Evolutionary conservation across 2,113 vertebrate genomes (phyloP), one percentile per base, ranked within the genome.

Genomic region (Amazona guildingii): DNA sequence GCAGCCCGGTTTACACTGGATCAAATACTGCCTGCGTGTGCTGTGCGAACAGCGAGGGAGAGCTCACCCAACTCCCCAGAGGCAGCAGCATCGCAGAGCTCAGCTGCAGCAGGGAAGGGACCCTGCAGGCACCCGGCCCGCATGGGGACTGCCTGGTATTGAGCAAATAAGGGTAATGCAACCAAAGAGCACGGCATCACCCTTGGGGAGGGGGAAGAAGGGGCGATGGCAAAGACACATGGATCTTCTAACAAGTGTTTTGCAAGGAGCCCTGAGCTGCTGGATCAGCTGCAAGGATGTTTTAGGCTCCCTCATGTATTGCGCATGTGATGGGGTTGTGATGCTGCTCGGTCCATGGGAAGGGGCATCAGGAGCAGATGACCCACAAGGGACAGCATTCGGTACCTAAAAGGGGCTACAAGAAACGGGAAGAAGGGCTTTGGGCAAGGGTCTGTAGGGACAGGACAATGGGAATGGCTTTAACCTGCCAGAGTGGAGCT

Each of bases 81-180:
- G 43, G 3, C 52, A 31, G 90, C 5, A 0, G 1, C 19, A 3
- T 2, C 13, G 0, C 74, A 3, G n/a, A 46, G 85, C 74, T 74
- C 64, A 6, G 79, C 43, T 52, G 3, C 19, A 4, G 44, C 52
- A 8, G n/a, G n/a, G 41, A 73, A n/a, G 28, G 61, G 62, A 55
- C 76, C 63, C 74, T 3, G 31, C 33, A 8, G 63, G 20, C 41
- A 31, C 1, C 54, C 5, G 1, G 83, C 51, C 37, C 1, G 0
- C 23, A 7, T 0, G 0, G 13, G 28, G 16, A 39, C 24, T 43
- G n/a, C 21, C 4, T 0, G 3, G 3, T 2, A 20, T 1, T 0
- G 20, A 11, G 33, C 6, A 31, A 64, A 73, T 10, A 23, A 2
- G 8, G 61, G 37, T 0, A 8, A 59, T 88, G 20, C 0, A 14